Percentiles rank a stretch among this genome's conserved stretches.
These are phyloP conservation scores for Crotalus horridus DNA, from an alignment of 2,113 vertebrate genomes.

Conservation along the genomic window DNA sequence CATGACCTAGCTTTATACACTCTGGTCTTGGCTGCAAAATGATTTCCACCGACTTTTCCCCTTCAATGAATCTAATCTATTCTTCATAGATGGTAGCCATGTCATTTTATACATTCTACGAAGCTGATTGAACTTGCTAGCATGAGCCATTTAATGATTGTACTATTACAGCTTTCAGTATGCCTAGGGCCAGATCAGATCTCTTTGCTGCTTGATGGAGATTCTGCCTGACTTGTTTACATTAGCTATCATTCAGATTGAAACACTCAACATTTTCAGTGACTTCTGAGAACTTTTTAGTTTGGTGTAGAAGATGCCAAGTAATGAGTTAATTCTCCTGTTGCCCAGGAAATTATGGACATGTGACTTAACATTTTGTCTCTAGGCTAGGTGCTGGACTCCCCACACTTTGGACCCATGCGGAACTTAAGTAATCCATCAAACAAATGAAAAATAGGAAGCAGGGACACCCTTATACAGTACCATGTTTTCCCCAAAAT, in stretches of 20 bases:
- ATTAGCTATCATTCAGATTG: background rate
- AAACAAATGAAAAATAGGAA: background rate
- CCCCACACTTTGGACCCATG: background rate
- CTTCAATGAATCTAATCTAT: background rate
- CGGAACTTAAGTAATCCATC: background rate
- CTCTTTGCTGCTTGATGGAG: background rate
- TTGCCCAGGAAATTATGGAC: background rate
- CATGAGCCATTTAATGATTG: background rate
- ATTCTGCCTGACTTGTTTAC: background rate
- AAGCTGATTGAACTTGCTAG: background rate
- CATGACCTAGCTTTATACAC: background rate
- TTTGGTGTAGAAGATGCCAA: background rate
- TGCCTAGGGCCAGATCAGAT: background rate
- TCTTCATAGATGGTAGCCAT: background rate
- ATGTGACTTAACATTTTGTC: background rate
- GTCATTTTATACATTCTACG: background rate
- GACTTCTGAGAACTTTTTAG: background rate
- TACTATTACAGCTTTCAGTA: background rate
- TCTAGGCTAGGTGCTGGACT: background rate
- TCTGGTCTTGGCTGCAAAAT: background rate
- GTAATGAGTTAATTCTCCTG: background rate
- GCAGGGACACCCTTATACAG: background rate
- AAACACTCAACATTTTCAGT: background rate
- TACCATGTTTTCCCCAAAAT: background rate
- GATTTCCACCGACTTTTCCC: background rate